Conservation (phyloP, 2,113 vertebrate genomes). For the Gnathonemus echidnorhynchus region DNA sequence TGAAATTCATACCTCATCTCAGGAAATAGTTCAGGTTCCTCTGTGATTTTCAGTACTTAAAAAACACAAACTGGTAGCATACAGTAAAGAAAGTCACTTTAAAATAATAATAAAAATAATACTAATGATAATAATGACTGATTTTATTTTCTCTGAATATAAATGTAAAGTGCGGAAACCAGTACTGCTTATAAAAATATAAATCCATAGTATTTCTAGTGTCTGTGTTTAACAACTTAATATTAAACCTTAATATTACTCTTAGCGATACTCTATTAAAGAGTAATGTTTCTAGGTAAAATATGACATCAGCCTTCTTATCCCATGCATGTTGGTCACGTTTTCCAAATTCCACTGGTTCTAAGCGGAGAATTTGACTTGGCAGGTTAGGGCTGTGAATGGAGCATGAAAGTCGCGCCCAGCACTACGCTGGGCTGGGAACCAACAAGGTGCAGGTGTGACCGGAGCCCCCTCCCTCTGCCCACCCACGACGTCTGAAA, state of each 20-base stretch:
- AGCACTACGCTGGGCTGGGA: no score
- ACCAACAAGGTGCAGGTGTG: background rate
- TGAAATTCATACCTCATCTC: background rate
- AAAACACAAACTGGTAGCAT: constrained; percentile 6
- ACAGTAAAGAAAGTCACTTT: background rate
- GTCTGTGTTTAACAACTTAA: background rate
- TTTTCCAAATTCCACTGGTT: background rate
- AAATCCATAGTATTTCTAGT: constrained; percentile 5
- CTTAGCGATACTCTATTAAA: background rate
- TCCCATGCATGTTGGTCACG: background rate
- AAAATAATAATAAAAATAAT: constrained; percentile 17
- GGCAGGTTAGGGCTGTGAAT: background rate
- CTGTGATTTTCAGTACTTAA: background rate
- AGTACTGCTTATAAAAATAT: constrained; percentile 19
- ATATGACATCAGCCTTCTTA: background rate
- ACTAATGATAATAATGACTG: constrained; percentile 2
- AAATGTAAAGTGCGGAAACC: constrained; percentile 23
- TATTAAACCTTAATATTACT: background rate
- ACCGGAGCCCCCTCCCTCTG: background rate
- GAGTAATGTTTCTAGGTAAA: background rate
- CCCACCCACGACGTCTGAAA: background rate
- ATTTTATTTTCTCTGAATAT: background rate
- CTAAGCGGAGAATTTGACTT: background rate
- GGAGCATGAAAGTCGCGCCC: background rate
- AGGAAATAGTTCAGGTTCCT: background rate